Base-by-base conservation (phyloP, 1,140 invertebrate genomes). In the Melipona quadrifasciata region DNA sequence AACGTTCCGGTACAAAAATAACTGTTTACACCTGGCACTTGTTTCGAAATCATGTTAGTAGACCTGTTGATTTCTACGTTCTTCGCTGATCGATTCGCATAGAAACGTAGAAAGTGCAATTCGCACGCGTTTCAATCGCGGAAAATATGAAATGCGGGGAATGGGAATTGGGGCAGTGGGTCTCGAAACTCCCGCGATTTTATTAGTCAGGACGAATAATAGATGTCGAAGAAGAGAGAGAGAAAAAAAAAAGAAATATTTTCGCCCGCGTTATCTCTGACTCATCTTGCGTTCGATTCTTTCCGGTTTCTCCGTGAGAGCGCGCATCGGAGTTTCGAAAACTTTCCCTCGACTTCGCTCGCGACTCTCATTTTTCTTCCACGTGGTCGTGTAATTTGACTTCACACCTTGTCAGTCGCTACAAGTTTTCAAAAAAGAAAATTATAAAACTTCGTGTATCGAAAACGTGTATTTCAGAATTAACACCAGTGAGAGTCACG, bases 31-130 rank as follows among this genome's bases (percentile, higher is more conserved):
- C 19, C 14, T 53, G 6, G 70, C 16, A 19, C 55, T 74, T 74
- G 51, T 55, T 55, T 31, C 4, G 19, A 55, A 74, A 31, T 55
- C 27, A 31, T 55, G 27, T 31, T 74, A 31, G 57, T 21, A 55
- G 58, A 77, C 61, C 57, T 65, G 39, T 77, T 77, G 74, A 53
- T 73, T 72, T 24, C 71, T n/a, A 24, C 14, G 14, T 47, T 39
- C 16, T 76, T 73, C 17, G 16, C 12, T 11, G 4, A 47, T 8
- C n/a, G 14, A 27, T 67, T 67, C 24, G 10, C 19, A 19, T 27
- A 47, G 34, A 68, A 21, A 53, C 65, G 67, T 82, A 71, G 80
- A 86, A 86, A 86, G 80, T 82, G 64, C 19, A 55, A 82, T 85
- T 85, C n/a, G 5, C 51, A 51, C 65, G 55, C 34, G 53, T 6